These are phyloP conservation scores for Hemicordylus capensis DNA, from an alignment of 2,113 vertebrate species.

Conservation along the genomic window DNA sequence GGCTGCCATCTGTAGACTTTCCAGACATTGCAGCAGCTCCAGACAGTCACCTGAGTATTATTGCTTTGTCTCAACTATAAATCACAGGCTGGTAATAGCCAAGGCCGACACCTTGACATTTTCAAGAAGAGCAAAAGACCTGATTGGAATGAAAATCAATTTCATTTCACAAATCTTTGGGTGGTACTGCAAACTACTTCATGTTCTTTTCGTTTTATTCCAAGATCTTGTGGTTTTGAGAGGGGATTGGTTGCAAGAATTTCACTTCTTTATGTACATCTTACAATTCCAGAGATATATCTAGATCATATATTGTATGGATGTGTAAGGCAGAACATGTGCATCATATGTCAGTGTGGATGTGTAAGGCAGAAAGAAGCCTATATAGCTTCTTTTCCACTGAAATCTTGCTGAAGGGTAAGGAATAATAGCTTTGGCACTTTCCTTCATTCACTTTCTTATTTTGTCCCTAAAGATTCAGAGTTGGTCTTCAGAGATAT, in stretches of 20 bases:
- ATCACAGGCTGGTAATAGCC: conserved; percentile 73
- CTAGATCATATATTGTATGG: background rate
- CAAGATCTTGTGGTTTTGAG: conserved; percentile 46
- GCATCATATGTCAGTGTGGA: too few species aligned
- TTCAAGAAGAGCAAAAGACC: conserved; percentile 79
- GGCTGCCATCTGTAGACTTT: conserved; percentile 75
- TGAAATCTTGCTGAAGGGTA: conserved; percentile 4
- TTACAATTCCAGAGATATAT: background rate
- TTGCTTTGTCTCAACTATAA: conserved; percentile 76
- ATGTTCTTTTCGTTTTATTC: conserved; percentile 42
- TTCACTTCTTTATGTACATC: background rate
- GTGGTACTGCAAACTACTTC: conserved; percentile 38
- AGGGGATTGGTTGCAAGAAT: conserved; percentile 39
- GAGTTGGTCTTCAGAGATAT: background rate
- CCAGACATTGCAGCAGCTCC: conserved; percentile 80
- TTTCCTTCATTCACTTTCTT: background rate
- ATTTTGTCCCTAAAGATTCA: background rate
- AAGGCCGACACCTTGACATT: conserved; percentile 77
- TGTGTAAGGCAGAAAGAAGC: background rate
- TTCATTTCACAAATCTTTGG: conserved; percentile 72
- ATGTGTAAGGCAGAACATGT: background rate
- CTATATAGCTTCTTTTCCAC: background rate
- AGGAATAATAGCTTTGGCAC: background rate
- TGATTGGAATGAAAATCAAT: conserved; percentile 82
- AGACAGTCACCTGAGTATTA: conserved; percentile 89